A percentile compares a stretch with the other conserved stretches of the same genome.
Conservation (phyloP, 2,113 vertebrate species). For the Limnothrissa miodon region DNA sequence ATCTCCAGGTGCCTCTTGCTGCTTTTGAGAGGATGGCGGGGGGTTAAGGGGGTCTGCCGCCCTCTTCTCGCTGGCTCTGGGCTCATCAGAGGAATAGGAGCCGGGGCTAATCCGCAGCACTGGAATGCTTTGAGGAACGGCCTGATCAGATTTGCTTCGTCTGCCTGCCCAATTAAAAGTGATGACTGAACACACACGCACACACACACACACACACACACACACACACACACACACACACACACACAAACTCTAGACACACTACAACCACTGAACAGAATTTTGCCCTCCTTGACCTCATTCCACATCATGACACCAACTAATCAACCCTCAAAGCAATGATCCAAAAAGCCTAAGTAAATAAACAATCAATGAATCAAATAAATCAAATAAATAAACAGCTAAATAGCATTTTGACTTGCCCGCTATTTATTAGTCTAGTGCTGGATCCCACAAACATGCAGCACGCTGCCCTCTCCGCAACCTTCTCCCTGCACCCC, state of each 20-base stretch:
- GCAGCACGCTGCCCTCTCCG: background rate
- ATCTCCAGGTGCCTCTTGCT: background rate
- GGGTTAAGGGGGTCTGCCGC: background rate
- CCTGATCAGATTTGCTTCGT: background rate
- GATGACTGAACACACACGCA: background rate
- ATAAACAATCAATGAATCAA: no score
- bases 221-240: background rate
- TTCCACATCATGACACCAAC: no score
- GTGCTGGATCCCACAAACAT: background rate
- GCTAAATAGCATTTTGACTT: no score
- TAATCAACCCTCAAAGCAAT: no score
- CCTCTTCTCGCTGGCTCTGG: background rate
- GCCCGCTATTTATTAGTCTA: no score
- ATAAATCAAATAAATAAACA: no score
- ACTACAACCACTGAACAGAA: background rate
- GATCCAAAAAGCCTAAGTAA: no score
- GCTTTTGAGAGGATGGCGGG: background rate
- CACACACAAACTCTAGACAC: background rate
- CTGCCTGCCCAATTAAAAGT: conserved; percentile 2
- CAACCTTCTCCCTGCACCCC: background rate
- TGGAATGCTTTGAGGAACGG: conserved; percentile 12
- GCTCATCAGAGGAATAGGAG: background rate
- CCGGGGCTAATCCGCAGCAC: background rate
- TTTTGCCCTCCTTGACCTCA: background rate
- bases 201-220: background rate